Evolutionary conservation across 2,888 invertebrate genomes (phyloP).

Genomic region (Eupithecia insigniata): DNA sequence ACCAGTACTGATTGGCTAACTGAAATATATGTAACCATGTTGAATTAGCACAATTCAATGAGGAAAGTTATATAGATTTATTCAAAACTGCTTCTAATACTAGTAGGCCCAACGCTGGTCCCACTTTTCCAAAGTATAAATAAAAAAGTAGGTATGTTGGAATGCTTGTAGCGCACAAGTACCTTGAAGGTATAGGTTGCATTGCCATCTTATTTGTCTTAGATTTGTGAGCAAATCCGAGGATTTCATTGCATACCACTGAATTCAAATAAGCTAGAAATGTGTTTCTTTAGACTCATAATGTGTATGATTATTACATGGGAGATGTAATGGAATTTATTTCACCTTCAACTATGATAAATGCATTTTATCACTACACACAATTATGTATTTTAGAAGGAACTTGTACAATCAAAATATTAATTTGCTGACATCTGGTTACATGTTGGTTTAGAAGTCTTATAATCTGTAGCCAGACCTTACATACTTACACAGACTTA

Average conservation of each 20-base stretch:
- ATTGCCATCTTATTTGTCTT: neutral
- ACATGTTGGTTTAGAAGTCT: neutral
- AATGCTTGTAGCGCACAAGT: neutral
- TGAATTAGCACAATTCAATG: slow-evolving; percentile 74
- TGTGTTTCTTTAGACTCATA: neutral
- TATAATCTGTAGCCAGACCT: neutral
- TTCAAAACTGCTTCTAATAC: slow-evolving; percentile 55
- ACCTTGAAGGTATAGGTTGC: neutral
- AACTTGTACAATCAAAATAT: neutral
- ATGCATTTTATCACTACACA: neutral
- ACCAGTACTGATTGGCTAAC: slow-evolving; percentile 97
- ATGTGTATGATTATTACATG: neutral
- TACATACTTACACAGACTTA: neutral
- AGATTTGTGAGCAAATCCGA: neutral
- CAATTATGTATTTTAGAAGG: neutral
- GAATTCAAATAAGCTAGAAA: neutral
- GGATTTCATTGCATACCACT: neutral
- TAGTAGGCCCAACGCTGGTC: slow-evolving; percentile 66
- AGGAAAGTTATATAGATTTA: slow-evolving; percentile 77
- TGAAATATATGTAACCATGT: slow-evolving; percentile 79
- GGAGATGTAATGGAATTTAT: neutral
- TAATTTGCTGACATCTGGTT: neutral
- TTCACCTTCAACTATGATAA: neutral
- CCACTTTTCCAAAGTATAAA: neutral
- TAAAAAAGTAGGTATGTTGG: slow-evolving; percentile 1